Conservation (phyloP, 1,140 invertebrate species). For the Psilanteris sp. region DNA sequence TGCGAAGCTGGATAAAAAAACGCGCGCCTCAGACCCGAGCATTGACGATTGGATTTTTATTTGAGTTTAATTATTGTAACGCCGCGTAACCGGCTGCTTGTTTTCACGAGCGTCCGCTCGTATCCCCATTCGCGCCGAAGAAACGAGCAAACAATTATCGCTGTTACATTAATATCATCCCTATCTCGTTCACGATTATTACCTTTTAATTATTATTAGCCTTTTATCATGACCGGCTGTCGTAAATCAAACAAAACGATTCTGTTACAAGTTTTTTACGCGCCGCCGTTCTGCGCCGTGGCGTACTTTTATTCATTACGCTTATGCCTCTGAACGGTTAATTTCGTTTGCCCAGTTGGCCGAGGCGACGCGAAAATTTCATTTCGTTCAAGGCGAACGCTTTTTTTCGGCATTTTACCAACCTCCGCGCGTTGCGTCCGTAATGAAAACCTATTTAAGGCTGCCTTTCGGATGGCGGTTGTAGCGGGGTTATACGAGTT, state of each 20-base stretch:
- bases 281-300: neutral
- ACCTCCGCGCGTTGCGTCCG: too few relatives aligned
- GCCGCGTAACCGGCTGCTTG: slow-evolving; percentile 61
- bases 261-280: slow-evolving; percentile 54
- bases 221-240: slow-evolving; percentile 47
- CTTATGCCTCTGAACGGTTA: slow-evolving; percentile 24
- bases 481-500: too few relatives aligned
- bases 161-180: slow-evolving; percentile 60
- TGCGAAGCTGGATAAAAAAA: slow-evolving; percentile 44
- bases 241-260: slow-evolving; percentile 61
- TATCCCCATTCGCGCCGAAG: slow-evolving; percentile 20
- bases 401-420: slow-evolving; percentile 22
- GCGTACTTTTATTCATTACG: slow-evolving; percentile 25
- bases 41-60: slow-evolving; percentile 65
- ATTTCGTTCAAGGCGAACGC: slow-evolving; percentile 1
- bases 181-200: slow-evolving; percentile 48
- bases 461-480: too few relatives aligned
- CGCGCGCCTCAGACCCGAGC: slow-evolving; percentile 10
- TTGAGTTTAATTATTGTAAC: slow-evolving; percentile 67
- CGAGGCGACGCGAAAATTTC: slow-evolving; percentile 12
- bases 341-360: slow-evolving; percentile 32
- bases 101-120: slow-evolving; percentile 49
- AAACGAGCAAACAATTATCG: slow-evolving; percentile 55
- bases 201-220: slow-evolving; percentile 62
- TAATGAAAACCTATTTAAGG: too few relatives aligned